Evolutionary conservation across 2,797 vertebrate genomes (phyloP).

Genomic region (Serranus cabrilla): DNA sequence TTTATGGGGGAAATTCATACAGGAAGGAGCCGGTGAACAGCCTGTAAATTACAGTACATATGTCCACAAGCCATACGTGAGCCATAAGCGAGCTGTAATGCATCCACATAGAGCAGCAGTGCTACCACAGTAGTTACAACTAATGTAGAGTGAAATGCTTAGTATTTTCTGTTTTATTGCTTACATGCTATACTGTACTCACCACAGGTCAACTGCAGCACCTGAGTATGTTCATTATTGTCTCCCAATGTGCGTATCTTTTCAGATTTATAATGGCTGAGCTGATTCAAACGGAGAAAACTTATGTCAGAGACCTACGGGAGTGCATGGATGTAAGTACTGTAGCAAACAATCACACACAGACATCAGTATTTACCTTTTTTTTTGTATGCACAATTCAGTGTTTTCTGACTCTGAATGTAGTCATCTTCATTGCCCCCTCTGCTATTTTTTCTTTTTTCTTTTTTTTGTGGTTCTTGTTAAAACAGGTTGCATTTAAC

Average conservation of each 20-base stretch:
- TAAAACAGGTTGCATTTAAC: no score
- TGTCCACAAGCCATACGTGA: constrained; percentile 11
- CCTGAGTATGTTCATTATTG: neutral
- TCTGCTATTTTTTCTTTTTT: neutral
- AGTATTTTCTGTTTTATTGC: neutral
- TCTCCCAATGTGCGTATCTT: constrained; percentile 2
- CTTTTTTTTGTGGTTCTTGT: neutral
- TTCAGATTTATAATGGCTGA: constrained; percentile 99
- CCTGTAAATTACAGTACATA: constrained; percentile 31
- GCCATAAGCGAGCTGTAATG: neutral
- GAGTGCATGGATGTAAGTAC: constrained; percentile 98
- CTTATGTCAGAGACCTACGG: constrained; percentile 96
- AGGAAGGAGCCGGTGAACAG: neutral
- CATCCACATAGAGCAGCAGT: neutral
- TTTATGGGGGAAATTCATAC: constrained; percentile 15
- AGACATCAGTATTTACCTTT: neutral
- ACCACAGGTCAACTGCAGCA: neutral
- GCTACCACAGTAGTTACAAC: neutral
- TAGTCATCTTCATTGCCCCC: no score
- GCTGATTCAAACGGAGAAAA: constrained; percentile 98
- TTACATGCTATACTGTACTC: neutral
- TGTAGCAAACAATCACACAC: neutral
- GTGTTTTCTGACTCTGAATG: neutral
- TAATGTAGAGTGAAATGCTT: neutral
- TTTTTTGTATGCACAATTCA: neutral